Percentiles rank a stretch among this genome's conserved stretches.
Conservation (phyloP, 2,797 vertebrate genomes). For the Pitangus sulphuratus region DNA sequence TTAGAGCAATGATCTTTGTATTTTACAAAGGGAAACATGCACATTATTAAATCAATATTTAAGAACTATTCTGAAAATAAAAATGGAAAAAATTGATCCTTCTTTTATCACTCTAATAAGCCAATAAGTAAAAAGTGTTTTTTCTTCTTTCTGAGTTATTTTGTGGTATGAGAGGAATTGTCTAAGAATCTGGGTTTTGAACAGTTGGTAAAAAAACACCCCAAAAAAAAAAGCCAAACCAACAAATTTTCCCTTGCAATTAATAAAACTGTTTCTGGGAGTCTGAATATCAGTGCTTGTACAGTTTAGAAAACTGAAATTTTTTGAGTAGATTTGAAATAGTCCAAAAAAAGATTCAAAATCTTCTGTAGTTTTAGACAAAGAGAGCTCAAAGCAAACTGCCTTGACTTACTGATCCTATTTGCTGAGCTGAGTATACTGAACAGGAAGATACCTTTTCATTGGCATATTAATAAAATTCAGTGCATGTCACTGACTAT, state of each 20-base stretch:
- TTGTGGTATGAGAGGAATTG: neutral
- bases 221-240: neutral
- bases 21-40: neutral
- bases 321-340: neutral
- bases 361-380: neutral
- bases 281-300: neutral
- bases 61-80: neutral
- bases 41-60: neutral
- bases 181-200: neutral
- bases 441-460: neutral
- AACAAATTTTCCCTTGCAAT: neutral
- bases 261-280: neutral
- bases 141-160: neutral
- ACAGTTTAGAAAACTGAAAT: neutral
- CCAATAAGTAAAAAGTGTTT: neutral
- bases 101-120: neutral
- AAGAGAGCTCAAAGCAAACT: neutral
- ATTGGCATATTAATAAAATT: neutral
- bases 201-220: neutral
- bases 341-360: neutral
- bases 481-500: neutral
- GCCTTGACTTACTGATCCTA: neutral
- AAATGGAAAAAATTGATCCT: accelerated
- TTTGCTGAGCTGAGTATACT: neutral
- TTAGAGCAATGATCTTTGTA: neutral